These are phyloP conservation scores for Bryconaethiops microstoma DNA, from an alignment of 2,797 vertebrate genomes.

Conservation along the genomic window DNA sequence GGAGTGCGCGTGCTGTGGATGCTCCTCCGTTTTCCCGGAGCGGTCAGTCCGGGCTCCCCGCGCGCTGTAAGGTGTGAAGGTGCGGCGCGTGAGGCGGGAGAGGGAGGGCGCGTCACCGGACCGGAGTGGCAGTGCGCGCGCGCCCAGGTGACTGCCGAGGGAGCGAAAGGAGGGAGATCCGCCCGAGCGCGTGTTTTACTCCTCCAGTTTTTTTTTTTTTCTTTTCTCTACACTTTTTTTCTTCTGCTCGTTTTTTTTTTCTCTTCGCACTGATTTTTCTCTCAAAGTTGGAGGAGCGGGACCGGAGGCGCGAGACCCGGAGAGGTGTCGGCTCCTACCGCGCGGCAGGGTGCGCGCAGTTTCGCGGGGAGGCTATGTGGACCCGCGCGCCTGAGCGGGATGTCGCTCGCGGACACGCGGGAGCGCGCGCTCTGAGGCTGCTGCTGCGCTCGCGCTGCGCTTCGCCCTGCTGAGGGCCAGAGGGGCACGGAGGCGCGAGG, in stretches of 20 bases:
- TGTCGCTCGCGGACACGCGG: background rate
- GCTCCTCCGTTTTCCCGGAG: background rate
- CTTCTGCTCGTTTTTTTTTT: background rate
- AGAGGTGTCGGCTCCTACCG: background rate
- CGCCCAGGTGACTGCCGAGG: background rate
- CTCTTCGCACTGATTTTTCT: background rate
- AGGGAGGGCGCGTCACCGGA: background rate
- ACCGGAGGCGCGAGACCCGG: background rate
- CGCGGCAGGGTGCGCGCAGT: background rate
- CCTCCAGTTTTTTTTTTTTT: background rate
- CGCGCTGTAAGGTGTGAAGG: too few relatives aligned
- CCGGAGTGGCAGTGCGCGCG: background rate
- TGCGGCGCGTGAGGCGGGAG: background rate
- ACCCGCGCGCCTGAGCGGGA: background rate
- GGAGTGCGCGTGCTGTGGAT: background rate
- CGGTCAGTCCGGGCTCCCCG: background rate
- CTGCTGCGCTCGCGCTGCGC: background rate
- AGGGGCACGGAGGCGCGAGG: background rate
- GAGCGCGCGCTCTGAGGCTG: constrained; percentile 14
- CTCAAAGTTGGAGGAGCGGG: background rate
- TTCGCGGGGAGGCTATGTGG: background rate
- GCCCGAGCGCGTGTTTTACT: too few relatives aligned
- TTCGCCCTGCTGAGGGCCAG: background rate
- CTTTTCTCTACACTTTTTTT: too few relatives aligned
- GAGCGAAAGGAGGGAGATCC: background rate